These are phyloP conservation scores for Brienomyrus longianalis DNA, from an alignment of 2,113 vertebrate species.

Conservation along the genomic window DNA sequence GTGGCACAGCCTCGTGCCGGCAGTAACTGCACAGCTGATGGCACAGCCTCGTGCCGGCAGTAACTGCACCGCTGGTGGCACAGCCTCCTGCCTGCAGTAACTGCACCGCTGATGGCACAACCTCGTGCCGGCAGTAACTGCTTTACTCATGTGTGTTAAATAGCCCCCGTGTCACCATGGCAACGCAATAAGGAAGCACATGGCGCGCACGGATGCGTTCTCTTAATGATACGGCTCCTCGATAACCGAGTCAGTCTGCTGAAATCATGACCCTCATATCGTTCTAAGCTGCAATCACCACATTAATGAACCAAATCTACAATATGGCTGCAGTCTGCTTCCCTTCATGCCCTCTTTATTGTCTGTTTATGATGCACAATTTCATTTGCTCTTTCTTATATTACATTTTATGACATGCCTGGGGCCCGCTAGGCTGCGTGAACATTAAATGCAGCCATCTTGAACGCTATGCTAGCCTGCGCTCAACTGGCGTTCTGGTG, in stretches of 20 bases:
- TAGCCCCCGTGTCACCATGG: background rate
- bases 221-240: background rate
- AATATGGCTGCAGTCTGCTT: background rate
- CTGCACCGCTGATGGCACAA: no score
- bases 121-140: no score
- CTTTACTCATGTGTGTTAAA: background rate
- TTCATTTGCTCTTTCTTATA: conserved; percentile 1
- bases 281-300: background rate
- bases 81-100: background rate
- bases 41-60: background rate
- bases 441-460: conserved; percentile 4
- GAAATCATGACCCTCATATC: background rate
- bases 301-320: background rate
- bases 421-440: background rate
- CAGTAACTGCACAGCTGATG: background rate
- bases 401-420: background rate
- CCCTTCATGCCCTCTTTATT: background rate
- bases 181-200: background rate
- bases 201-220: background rate
- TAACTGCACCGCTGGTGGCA: background rate
- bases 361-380: background rate
- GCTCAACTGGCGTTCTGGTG: background rate
- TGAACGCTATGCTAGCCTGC: background rate
- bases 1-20: background rate
- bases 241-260: background rate